Conservation (phyloP, 2,113 vertebrate species). For the Zeus faber region DNA sequence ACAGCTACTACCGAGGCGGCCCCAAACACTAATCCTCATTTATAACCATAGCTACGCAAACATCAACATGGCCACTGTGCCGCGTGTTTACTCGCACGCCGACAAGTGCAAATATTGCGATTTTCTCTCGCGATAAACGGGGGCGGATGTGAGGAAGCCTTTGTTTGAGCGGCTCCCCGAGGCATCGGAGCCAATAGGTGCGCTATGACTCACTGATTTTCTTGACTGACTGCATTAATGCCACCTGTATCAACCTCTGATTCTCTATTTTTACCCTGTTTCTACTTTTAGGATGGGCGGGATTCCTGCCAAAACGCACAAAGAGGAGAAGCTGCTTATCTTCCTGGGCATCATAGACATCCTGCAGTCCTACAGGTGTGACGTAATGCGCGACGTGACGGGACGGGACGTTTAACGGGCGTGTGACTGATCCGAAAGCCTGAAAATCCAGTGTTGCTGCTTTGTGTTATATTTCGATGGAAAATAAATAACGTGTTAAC, state of each 20-base stretch:
- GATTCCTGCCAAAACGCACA: constrained; percentile 94
- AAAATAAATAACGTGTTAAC: too few species aligned
- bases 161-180: too few species aligned
- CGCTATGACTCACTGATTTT: constrained; percentile 2
- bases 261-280: constrained; percentile 20
- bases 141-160: constrained; percentile 10
- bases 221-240: constrained; percentile 14
- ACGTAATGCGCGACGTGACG: neutral
- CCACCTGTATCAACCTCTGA: neutral
- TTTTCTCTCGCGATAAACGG: constrained; percentile 41
- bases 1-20: neutral
- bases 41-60: constrained; percentile 56
- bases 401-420: constrained; percentile 7
- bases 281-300: constrained; percentile 87
- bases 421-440: too few species aligned
- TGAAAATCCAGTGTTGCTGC: too few species aligned
- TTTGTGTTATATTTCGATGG: too few species aligned
- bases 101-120: constrained; percentile 24
- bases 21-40: constrained; percentile 19
- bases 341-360: constrained; percentile 99
- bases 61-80: constrained; percentile 43
- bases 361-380: constrained; percentile 94
- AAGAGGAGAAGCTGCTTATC: constrained; percentile 91
- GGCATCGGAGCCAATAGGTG: neutral
- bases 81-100: constrained; percentile 31